A percentile compares a stretch with the other conserved stretches of the same genome.
phyloP scores from a whole-genome alignment of 2,888 invertebrate genomes.

The Napeogenes sylphis region DNA sequence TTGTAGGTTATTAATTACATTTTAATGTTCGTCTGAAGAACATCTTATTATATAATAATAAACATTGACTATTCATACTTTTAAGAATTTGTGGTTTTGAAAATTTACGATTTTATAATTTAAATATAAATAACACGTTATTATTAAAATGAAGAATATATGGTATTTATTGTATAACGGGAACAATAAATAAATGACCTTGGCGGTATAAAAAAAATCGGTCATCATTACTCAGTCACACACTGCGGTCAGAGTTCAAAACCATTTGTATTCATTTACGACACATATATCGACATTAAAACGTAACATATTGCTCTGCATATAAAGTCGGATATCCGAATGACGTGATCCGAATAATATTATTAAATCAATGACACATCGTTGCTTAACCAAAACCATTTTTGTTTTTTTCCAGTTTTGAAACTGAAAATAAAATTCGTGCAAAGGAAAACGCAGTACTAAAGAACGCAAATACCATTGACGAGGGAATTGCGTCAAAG shows the following conservation, averaged over 20 bases:
- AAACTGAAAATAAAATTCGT: slow-evolving; percentile 76
- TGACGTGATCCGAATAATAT: slow-evolving; percentile 5
- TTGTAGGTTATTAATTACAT: slow-evolving; percentile 4
- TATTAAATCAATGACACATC: slow-evolving; percentile 4
- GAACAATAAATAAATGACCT: slow-evolving; percentile 38
- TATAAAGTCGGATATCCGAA: slow-evolving; percentile 6
- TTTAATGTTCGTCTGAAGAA: neutral
- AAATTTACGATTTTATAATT: no score
- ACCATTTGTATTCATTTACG: slow-evolving; percentile 54
- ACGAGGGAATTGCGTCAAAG: slow-evolving; percentile 71
- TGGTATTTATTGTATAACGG: neutral
- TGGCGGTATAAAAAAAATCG: slow-evolving; percentile 47
- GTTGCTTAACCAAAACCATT: slow-evolving; percentile 13
- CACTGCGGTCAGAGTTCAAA: slow-evolving; percentile 56
- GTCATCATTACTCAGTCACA: slow-evolving; percentile 26
- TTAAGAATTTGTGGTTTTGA: no score
- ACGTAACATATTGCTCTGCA: slow-evolving; percentile 14
- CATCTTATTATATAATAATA: neutral
- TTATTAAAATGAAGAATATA: no score
- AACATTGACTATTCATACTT: no score
- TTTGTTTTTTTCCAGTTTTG: slow-evolving; percentile 57
- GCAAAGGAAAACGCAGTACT: slow-evolving; percentile 72
- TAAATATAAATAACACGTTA: no score
- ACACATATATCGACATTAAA: slow-evolving; percentile 42
- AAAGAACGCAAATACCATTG: slow-evolving; percentile 68